Evolutionary conservation across 1,140 invertebrate species (phyloP).

Genomic region (Elysia chlorotica): DNA sequence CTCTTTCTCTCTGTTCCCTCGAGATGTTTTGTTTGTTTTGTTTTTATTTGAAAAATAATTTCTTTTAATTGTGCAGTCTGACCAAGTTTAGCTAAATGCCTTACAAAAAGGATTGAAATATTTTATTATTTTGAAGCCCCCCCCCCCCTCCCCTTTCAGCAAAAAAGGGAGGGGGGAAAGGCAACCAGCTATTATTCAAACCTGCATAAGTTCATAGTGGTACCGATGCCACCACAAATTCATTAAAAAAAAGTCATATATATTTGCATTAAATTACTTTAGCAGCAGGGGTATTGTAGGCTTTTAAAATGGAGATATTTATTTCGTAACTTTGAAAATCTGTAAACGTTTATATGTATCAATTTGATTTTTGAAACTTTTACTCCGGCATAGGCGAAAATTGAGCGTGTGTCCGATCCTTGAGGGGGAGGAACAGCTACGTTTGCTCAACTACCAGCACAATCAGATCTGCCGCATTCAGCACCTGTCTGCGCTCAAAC

Average conservation of each 20-base stretch:
- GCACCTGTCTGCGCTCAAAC: conserved; percentile 68
- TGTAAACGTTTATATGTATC: not conserved
- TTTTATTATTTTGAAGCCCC: no score
- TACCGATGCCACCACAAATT: not conserved
- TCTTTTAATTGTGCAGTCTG: no score
- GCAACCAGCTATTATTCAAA: no score
- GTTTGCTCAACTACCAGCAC: conserved; percentile 86
- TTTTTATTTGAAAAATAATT: no score
- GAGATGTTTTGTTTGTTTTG: no score
- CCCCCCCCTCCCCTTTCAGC: no score
- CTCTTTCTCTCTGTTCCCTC: no score
- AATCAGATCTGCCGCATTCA: conserved; percentile 83
- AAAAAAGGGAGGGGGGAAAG: no score
- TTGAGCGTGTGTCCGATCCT: conserved; percentile 71
- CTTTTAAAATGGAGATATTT: not conserved
- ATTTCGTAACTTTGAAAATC: not conserved
- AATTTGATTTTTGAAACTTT: not conserved
- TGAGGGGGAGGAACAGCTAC: conserved; percentile 76
- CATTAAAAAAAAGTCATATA: not conserved
- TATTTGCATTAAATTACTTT: not conserved
- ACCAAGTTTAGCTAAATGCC: no score
- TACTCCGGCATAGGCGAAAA: conserved; percentile 44
- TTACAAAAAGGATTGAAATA: no score
- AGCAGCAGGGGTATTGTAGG: not conserved
- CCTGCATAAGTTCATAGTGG: no score